Base-by-base conservation (phyloP, 2,888 invertebrate genomes). In the Chrysolina haemoptera region DNA sequence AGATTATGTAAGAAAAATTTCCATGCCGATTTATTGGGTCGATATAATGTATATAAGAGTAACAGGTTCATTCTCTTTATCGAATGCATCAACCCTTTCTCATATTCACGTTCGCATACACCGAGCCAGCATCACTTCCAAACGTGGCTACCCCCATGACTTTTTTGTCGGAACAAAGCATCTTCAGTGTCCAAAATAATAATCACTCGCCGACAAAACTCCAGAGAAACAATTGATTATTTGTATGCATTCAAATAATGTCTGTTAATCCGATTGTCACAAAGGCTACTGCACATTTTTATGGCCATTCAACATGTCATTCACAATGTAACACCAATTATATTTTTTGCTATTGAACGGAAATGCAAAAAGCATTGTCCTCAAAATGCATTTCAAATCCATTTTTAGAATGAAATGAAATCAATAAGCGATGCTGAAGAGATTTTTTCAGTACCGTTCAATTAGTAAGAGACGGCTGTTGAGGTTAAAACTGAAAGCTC, bases 271-370 rank as follows among this genome's bases (percentile, higher is more conserved):
- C 67, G 68, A 78, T 78, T 78, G 67, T 70, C 50, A 46, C 70
- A 74, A 72, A 74, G 73, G 71, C 76, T 71, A 74, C 70, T 74
- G 74, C 72, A 74, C 74, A 74, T 78, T 76, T 78, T 78, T 74
- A 73, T 66, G 69, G 68, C 74, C 66, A 70, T 73, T 78, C 78
- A 66, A 71, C 74, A 65, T 76, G 78, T 78, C 78, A 76, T 64
- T 73, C 68, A 66, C 78, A 78, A 69, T 46, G 68, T 67, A 74
- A 68, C 67, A 68, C 63, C 77, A 71, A 74, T 75, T 71, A 73
- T 62, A 70, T 73, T 73, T 73, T 75, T 70, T 68, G 22, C 59
- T 16, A 64, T 71, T 63, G 27, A 62, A 63, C 50, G 63, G 46
- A 35, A 40, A 27, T 55, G 59, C 41, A 22, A 43, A 27, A 62